These are phyloP conservation scores for Muscicapa striata DNA, from an alignment of 2,797 vertebrate genomes.

Conservation along the genomic window DNA sequence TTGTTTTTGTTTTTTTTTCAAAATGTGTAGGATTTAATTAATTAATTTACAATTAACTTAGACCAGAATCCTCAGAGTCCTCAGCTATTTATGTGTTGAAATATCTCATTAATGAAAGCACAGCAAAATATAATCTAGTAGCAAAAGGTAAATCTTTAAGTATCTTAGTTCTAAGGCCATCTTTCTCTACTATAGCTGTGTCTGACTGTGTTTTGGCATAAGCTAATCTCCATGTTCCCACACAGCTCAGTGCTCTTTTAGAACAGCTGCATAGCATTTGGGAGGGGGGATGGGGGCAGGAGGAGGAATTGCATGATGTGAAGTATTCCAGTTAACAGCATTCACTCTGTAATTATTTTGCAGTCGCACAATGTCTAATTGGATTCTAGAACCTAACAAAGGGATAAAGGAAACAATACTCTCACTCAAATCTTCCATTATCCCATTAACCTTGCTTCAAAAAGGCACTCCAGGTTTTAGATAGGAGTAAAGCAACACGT, in stretches of 20 bases:
- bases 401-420: neutral
- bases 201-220: neutral
- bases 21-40: neutral
- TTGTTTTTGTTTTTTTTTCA: neutral
- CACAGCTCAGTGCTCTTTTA: neutral
- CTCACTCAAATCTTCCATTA: neutral
- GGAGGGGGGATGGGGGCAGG: rapidly evolving
- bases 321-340: neutral
- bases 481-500: neutral
- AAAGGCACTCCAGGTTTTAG: neutral
- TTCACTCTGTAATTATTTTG: neutral
- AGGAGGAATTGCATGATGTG: neutral
- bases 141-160: neutral
- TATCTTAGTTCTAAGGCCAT: neutral
- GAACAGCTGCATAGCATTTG: neutral
- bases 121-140: neutral
- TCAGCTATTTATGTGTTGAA: neutral
- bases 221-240: neutral
- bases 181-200: neutral
- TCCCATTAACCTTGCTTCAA: neutral
- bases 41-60: neutral
- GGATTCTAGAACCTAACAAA: neutral
- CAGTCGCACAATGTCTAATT: neutral
- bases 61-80: neutral
- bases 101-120: neutral